phyloP scores from a whole-genome alignment of 2,113 vertebrate species.

The Eonycteris spelaea region DNA sequence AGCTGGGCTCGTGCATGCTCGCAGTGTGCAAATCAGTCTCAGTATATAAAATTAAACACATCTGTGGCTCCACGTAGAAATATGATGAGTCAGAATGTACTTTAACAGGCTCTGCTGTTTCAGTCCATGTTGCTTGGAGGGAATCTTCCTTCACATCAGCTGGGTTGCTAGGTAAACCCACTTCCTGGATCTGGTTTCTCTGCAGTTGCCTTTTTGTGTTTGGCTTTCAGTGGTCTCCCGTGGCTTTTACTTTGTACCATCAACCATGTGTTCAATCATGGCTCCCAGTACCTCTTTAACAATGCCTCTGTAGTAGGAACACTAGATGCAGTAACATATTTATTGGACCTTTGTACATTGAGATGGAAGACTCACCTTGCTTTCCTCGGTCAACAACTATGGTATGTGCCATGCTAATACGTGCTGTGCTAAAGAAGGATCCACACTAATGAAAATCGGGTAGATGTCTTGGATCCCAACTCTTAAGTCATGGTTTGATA shows the following conservation, averaged over 20 bases:
- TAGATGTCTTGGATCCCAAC: neutral
- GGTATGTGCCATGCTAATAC: neutral
- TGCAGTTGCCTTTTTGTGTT: neutral
- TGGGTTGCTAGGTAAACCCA: constrained; percentile 16
- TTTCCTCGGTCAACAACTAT: neutral
- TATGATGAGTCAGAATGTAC: constrained; percentile 49
- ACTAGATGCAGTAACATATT: neutral
- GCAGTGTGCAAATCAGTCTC: neutral
- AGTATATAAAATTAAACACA: constrained; percentile 56
- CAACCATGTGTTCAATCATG: neutral
- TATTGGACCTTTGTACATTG: neutral
- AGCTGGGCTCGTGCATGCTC: constrained; percentile 31
- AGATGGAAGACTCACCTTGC: neutral
- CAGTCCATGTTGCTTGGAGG: neutral
- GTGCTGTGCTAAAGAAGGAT: neutral
- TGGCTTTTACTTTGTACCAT: neutral
- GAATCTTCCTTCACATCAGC: neutral
- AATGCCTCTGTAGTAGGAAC: neutral
- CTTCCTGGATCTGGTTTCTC: neutral
- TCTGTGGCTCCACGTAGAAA: constrained; percentile 52
- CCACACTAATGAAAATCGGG: neutral
- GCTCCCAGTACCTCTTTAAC: neutral
- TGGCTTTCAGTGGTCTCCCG: neutral
- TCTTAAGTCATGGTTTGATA: neutral
- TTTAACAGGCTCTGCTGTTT: neutral